Base-by-base conservation (phyloP, 2,113 vertebrate species). In the Eurystomus gularis region DNA sequence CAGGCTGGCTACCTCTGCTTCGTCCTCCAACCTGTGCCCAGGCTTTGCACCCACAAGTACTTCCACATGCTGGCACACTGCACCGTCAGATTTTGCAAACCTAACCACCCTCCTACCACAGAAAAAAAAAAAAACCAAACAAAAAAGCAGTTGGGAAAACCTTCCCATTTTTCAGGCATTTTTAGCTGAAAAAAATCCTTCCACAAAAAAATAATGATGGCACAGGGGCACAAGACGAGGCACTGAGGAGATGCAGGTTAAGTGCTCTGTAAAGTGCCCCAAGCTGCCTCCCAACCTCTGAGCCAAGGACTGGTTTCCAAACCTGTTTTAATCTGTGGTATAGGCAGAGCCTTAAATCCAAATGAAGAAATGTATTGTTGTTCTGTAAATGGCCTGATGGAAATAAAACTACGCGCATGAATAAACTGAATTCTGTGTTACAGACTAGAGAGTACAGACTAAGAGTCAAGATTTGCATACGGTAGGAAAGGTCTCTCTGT, bases 221-320 rank as follows among this genome's bases (percentile, higher is more conserved):
- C 44, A 62, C 10, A 54, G 42, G 15, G 24, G n/a, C 35, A 23
- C 10, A 37, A 33, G 35, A 37, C 10, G 9, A 72, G 23, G 39
- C 42, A 23, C 25, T 60, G 55, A 78, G 55, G 19, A 77, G 77
- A 60, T n/a, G 42, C 24, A 73, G 52, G 31, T 33, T 58, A 82
- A 85, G 9, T 0, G 0, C 6, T 60, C 6, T 25, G 18, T 24
- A 28, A 55, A 58, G 31, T 58, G 42, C 14, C 33, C 18, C 1
- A 0, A 83, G 64, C 16, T 86, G 40, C 23, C 55, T 69, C 5
- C 29, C 55, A 73, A 16, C 7, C 44, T 88, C 11, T 6, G 7
- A 40, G 69, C 31, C 46, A 64, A 55, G 3, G 1, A 48, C 23
- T 10, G 16, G 12, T 82, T 88, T 78, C 76, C 69, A 84, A 94